Evolutionary conservation across 2,888 invertebrate genomes (phyloP).

Genomic region (Pantelozetes paolii): DNA sequence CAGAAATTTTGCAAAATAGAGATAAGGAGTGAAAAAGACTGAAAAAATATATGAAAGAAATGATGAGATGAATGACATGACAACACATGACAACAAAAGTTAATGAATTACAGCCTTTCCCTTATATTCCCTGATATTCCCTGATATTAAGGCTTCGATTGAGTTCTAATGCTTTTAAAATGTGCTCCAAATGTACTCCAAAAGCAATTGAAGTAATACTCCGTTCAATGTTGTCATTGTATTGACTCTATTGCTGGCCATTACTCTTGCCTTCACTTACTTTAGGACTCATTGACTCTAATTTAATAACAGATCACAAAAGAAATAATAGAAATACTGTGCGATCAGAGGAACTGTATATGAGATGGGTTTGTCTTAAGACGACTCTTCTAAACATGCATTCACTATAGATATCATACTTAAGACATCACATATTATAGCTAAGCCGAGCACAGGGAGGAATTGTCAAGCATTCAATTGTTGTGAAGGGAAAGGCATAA

Average conservation of each 20-base stretch:
- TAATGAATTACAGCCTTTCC: neutral
- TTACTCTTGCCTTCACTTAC: neutral
- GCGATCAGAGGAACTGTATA: neutral
- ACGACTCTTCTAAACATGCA: neutral
- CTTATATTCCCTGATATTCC: neutral
- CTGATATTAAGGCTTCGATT: neutral
- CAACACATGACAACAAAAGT: neutral
- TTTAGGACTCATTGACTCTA: neutral
- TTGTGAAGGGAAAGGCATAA: constrained; percentile 15
- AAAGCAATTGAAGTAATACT: neutral
- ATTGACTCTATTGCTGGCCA: neutral
- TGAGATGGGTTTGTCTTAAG: neutral
- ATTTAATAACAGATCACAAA: neutral
- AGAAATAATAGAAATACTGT: neutral
- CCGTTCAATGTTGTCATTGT: neutral
- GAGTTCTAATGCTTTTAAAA: constrained; percentile 7
- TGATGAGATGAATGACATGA: neutral
- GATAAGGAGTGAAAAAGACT: neutral
- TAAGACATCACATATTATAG: neutral
- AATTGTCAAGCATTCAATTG: neutral
- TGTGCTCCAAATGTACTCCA: neutral
- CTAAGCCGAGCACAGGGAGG: neutral
- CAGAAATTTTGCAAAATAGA: neutral
- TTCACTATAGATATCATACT: constrained; percentile 20
- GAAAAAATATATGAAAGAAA: neutral